These are phyloP conservation scores for Carollia perspicillata DNA, from an alignment of 2,113 vertebrate species.

Conservation along the genomic window DNA sequence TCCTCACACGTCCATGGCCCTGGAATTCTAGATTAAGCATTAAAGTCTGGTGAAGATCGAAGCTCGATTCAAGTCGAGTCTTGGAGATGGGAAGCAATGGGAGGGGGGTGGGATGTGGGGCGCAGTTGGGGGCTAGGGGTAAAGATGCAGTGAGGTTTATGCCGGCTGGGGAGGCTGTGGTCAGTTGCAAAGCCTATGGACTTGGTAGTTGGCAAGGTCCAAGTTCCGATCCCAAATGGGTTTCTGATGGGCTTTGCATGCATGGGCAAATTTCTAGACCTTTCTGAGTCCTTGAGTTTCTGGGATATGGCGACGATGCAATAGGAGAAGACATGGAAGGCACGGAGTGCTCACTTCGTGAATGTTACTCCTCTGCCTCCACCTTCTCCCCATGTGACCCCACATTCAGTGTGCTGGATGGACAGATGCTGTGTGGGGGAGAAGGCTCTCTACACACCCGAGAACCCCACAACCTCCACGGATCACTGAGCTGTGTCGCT, in stretches of 20 bases:
- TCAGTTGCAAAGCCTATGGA: not conserved
- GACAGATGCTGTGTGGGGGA: not conserved
- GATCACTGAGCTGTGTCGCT: not conserved
- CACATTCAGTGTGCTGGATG: not conserved
- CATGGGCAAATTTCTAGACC: not conserved
- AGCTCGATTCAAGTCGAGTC: not conserved
- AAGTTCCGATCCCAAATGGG: not conserved
- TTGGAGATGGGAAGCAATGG: not conserved
- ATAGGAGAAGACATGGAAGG: not conserved
- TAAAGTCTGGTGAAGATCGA: not conserved
- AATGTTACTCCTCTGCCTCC: not conserved
- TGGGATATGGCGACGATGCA: not conserved
- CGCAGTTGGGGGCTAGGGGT: accelerated
- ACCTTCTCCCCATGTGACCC: not conserved
- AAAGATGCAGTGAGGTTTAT: accelerated
- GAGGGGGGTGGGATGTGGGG: not conserved
- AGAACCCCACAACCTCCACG: not conserved
- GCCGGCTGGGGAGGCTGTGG: accelerated
- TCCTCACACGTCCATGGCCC: not conserved
- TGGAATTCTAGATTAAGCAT: too few relatives aligned
- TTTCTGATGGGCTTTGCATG: not conserved
- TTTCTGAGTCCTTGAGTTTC: not conserved
- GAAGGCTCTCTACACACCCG: not conserved
- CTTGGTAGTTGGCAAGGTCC: not conserved
- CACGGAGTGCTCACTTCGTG: accelerated